phyloP scores from a whole-genome alignment of 1,140 invertebrate species.

The Drosophila sproati region DNA sequence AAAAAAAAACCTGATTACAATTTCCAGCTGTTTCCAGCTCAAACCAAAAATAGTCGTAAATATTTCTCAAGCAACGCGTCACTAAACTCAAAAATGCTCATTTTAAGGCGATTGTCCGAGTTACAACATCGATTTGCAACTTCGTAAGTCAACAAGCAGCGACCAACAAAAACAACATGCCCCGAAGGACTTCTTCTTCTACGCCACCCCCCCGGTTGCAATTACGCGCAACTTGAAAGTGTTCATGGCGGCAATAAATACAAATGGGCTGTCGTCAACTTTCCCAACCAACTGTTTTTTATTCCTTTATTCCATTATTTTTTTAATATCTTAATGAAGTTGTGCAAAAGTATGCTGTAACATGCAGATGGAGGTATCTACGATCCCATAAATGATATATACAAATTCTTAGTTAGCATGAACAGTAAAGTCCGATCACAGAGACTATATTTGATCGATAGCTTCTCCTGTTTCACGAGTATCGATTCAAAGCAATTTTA shows the following conservation, averaged over 20 bases:
- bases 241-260: slow-evolving; percentile 13
- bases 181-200: background rate
- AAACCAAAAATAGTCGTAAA: background rate
- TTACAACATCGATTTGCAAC: slow-evolving; percentile 32
- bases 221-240: slow-evolving; percentile 11
- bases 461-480: no score
- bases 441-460: no score
- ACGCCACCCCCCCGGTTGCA: background rate
- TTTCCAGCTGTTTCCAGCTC: background rate
- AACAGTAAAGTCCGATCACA: no score
- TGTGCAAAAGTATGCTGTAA: no score
- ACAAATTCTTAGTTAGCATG: no score
- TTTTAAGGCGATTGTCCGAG: slow-evolving; percentile 2
- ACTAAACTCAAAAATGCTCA: background rate
- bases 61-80: background rate
- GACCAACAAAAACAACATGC: background rate
- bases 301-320: no score
- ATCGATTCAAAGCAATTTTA: no score
- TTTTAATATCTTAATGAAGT: no score
- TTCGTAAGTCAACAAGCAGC: background rate
- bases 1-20: no score
- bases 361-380: no score
- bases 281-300: background rate
- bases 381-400: no score
- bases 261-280: slow-evolving; percentile 38